Evolutionary conservation across 2,888 invertebrate genomes (phyloP).

Genomic region (Blastobasis lacticolella): DNA sequence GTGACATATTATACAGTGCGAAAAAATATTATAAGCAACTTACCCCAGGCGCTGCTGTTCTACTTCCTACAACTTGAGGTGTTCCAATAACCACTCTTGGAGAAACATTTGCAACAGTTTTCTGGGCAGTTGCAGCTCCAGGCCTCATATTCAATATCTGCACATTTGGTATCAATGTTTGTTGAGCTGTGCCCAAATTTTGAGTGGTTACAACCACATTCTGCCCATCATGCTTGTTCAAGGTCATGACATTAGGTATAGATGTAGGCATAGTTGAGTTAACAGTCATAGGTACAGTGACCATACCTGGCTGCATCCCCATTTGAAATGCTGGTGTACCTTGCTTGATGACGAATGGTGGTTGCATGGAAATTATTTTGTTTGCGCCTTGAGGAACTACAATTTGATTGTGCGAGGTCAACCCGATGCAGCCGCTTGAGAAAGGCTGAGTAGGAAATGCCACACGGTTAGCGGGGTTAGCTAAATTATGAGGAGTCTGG

Average conservation of each 20-base stretch:
- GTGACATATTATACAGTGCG: neutral
- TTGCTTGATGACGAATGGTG: conserved; percentile 63
- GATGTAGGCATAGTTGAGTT: conserved; percentile 73
- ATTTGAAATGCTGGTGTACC: conserved; percentile 47
- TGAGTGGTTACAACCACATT: conserved; percentile 72
- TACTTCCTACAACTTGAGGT: conserved; percentile 86
- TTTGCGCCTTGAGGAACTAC: conserved; percentile 49
- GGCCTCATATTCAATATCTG: conserved; percentile 90
- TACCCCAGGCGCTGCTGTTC: conserved; percentile 88
- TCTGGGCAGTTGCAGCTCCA: conserved; percentile 80
- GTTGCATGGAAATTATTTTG: conserved; percentile 57
- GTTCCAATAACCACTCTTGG: conserved; percentile 89
- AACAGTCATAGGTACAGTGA: conserved; percentile 78
- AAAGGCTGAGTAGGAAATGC: conserved; percentile 67
- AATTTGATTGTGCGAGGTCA: conserved; percentile 66
- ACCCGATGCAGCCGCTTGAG: conserved; percentile 81
- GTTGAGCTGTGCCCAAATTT: conserved; percentile 76
- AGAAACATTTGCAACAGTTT: conserved; percentile 84
- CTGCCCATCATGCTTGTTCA: conserved; percentile 74
- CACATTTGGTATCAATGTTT: conserved; percentile 81
- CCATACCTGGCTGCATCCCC: conserved; percentile 71
- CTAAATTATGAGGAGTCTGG: conserved; percentile 59
- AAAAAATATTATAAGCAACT: conserved; percentile 28
- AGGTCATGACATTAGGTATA: conserved; percentile 77
- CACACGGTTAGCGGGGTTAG: conserved; percentile 40